Percentiles rank a stretch among this genome's conserved stretches.
phyloP scores from a whole-genome alignment of 1,140 invertebrate genomes.

The Oreohelix idahoensis region DNA sequence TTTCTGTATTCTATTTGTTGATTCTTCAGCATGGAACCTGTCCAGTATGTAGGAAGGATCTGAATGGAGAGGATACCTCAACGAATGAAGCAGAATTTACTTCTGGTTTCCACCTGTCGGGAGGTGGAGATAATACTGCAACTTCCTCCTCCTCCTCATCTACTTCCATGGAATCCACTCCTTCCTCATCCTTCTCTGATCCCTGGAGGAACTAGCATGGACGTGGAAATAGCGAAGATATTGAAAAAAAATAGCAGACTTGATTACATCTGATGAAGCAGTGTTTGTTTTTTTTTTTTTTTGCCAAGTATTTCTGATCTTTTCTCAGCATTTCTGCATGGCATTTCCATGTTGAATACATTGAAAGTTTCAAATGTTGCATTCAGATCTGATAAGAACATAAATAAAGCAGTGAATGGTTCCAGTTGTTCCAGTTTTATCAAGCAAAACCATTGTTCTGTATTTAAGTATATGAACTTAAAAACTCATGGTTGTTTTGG shows the following conservation, averaged over 20 bases:
- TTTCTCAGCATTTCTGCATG: background rate
- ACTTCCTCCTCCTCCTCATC: background rate
- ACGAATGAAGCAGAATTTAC: slow-evolving; percentile 47
- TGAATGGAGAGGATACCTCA: slow-evolving; percentile 66
- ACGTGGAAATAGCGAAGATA: background rate
- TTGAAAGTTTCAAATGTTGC: background rate
- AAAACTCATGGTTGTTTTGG: too few relatives aligned
- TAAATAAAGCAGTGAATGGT: background rate
- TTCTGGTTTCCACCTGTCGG: background rate
- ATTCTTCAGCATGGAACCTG: slow-evolving; percentile 87
- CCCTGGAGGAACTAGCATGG: background rate
- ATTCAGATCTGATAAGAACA: background rate
- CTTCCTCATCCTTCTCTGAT: slow-evolving; percentile 30
- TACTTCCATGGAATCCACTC: background rate
- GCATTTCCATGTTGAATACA: background rate
- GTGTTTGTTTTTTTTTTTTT: background rate
- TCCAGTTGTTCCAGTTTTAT: background rate
- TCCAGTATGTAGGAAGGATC: slow-evolving; percentile 89
- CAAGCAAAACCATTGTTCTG: background rate
- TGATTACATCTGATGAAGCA: background rate
- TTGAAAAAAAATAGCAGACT: background rate
- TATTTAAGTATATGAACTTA: too few relatives aligned
- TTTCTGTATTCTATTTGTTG: background rate
- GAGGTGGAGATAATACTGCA: background rate
- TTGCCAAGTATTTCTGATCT: background rate